A percentile compares a stretch with the other conserved stretches of the same genome.
Evolutionary conservation across 2,888 invertebrate genomes (phyloP).

Genomic region (Caenorhabditis japonica): DNA sequence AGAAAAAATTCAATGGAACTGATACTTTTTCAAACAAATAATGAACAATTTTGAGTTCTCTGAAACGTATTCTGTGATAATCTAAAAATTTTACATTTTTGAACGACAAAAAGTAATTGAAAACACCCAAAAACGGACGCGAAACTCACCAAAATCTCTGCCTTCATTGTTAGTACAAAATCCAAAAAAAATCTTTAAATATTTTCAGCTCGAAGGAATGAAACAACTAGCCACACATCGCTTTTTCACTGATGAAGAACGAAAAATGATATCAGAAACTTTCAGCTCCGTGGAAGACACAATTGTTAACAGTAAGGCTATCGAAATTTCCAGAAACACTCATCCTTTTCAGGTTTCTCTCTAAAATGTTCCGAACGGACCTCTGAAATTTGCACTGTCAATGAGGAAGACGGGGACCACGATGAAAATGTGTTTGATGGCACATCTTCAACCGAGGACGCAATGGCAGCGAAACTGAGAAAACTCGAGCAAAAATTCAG

Average conservation of each 20-base stretch:
- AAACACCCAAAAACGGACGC: too few species aligned
- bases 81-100: too few species aligned
- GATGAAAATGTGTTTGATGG: constrained; percentile 48
- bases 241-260: constrained; percentile 51
- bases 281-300: constrained; percentile 51
- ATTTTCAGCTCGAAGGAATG: constrained; percentile 38
- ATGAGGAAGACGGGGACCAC: constrained; percentile 37
- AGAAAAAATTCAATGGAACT: too few species aligned
- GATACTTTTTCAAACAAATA: too few species aligned
- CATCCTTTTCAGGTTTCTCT: constrained; percentile 16
- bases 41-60: too few species aligned
- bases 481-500: constrained; percentile 54
- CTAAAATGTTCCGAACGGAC: constrained; percentile 19
- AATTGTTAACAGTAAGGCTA: constrained; percentile 57
- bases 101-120: too few species aligned
- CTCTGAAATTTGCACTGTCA: constrained; percentile 29
- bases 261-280: constrained; percentile 35
- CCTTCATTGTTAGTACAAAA: too few species aligned
- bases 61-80: too few species aligned
- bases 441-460: constrained; percentile 8
- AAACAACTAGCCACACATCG: constrained; percentile 40
- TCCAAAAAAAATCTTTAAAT: too few species aligned
- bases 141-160: too few species aligned
- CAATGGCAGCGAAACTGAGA: constrained; percentile 52
- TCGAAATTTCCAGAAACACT: too few species aligned